Conservation (phyloP, 2,888 invertebrate genomes). For the Rhingia campestris region DNA sequence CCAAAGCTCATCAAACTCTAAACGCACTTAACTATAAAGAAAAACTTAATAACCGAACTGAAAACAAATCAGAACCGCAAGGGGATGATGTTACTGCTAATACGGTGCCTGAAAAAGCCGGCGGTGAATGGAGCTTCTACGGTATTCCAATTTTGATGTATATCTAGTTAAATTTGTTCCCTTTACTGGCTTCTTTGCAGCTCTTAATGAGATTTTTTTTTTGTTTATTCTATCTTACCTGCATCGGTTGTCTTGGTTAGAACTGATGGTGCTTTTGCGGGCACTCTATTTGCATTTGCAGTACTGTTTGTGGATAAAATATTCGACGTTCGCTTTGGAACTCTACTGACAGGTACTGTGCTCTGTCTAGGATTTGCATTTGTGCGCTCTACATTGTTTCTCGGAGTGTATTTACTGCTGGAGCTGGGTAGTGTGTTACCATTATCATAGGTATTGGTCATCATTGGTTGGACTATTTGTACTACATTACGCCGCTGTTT, state of each 20-base stretch:
- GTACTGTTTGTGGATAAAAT: conserved; percentile 9
- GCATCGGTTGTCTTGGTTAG: conserved; percentile 44
- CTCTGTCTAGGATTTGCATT: conserved; percentile 10
- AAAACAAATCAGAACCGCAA: background rate
- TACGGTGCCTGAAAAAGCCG: conserved; percentile 54
- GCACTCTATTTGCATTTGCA: conserved; percentile 29
- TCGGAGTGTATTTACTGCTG: conserved; percentile 24
- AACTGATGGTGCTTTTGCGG: conserved; percentile 33
- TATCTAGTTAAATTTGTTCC: conserved; percentile 28
- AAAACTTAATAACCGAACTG: conserved; percentile 9
- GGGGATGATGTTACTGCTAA: conserved; percentile 7
- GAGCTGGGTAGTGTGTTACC: conserved; percentile 20
- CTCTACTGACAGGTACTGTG: conserved; percentile 43
- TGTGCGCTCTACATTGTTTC: conserved; percentile 15
- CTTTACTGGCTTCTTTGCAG: conserved; percentile 57
- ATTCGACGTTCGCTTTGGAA: conserved; percentile 38
- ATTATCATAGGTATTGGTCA: conserved; percentile 56
- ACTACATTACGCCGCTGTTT: conserved; percentile 42
- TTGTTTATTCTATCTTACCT: conserved; percentile 63
- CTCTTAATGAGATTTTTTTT: conserved; percentile 40
- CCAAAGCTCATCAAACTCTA: conserved; percentile 41
- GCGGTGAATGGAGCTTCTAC: conserved; percentile 61
- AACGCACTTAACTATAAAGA: conserved; percentile 38
- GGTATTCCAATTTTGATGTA: conserved; percentile 43
- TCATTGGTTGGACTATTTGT: conserved; percentile 71